Conservation (phyloP, 2,888 invertebrate genomes). For the Latrodectus elegans region DNA sequence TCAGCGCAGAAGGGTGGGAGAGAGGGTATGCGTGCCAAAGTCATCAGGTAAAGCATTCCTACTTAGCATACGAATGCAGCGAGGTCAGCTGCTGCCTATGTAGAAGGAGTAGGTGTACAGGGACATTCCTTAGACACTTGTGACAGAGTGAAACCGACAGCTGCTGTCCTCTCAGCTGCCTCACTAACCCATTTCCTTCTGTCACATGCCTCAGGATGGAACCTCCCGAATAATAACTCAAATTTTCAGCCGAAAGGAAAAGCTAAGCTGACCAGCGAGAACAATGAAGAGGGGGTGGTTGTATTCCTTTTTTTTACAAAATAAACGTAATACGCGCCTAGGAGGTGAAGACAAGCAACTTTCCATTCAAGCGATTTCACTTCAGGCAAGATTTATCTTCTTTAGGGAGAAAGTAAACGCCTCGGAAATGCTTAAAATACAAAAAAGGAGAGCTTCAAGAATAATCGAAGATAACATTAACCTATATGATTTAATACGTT, state of each 20-base stretch:
- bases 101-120: background rate
- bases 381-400: background rate
- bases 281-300: background rate
- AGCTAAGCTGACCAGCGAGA: too few species aligned
- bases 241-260: background rate
- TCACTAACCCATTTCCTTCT: conserved; percentile 24
- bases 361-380: background rate
- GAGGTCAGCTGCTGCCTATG: background rate
- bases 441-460: too few species aligned
- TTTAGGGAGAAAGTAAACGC: too few species aligned
- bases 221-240: background rate
- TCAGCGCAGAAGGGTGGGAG: background rate
- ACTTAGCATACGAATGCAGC: conserved; percentile 2
- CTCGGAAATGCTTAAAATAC: too few species aligned
- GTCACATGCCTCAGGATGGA: background rate
- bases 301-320: background rate
- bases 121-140: background rate
- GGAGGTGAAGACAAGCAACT: background rate
- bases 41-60: background rate
- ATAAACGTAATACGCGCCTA: background rate
- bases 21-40: background rate
- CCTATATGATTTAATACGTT: too few species aligned
- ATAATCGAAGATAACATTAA: too few species aligned
- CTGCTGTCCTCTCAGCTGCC: conserved; percentile 26
- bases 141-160: background rate